Evolutionary conservation across 2,888 invertebrate genomes (phyloP).

Genomic region (Rhogogaster chlorosoma): DNA sequence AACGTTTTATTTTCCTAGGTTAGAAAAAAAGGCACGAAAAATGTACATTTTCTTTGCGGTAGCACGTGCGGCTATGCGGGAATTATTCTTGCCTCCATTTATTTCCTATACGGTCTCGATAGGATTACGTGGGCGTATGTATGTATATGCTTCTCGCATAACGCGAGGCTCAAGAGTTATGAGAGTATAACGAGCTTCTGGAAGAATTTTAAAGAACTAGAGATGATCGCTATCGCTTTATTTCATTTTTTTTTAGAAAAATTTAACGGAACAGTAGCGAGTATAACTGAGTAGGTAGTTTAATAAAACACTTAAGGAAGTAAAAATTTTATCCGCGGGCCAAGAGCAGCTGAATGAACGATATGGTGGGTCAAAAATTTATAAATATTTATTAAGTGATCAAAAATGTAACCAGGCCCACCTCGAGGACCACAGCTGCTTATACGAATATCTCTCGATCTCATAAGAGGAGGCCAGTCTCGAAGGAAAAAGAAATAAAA

Average conservation of each 20-base stretch:
- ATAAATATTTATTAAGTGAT: constrained; percentile 32
- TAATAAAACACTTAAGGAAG: not conserved
- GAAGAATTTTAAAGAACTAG: not conserved
- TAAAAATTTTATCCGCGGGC: not conserved
- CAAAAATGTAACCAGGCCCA: constrained; percentile 27
- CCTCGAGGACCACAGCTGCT: not conserved
- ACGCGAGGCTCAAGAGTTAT: not conserved
- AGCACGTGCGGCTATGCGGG: not conserved
- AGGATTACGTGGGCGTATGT: constrained; percentile 39
- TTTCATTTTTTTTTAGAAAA: not conserved
- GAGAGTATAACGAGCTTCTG: constrained; percentile 29
- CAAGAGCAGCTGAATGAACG: not conserved
- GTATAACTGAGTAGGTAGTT: not conserved
- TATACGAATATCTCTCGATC: not conserved
- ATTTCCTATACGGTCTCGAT: constrained; percentile 13
- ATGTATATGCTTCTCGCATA: not conserved
- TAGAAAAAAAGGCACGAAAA: not conserved
- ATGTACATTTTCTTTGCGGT: not conserved
- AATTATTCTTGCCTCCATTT: not conserved
- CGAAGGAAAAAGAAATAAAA: not conserved
- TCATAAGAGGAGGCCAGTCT: not conserved
- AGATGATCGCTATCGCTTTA: not conserved
- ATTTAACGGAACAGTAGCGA: not conserved
- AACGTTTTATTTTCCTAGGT: not conserved
- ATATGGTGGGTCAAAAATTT: not conserved